phyloP scores from a whole-genome alignment of 2,797 vertebrate species.

The Acridotheres tristis region DNA sequence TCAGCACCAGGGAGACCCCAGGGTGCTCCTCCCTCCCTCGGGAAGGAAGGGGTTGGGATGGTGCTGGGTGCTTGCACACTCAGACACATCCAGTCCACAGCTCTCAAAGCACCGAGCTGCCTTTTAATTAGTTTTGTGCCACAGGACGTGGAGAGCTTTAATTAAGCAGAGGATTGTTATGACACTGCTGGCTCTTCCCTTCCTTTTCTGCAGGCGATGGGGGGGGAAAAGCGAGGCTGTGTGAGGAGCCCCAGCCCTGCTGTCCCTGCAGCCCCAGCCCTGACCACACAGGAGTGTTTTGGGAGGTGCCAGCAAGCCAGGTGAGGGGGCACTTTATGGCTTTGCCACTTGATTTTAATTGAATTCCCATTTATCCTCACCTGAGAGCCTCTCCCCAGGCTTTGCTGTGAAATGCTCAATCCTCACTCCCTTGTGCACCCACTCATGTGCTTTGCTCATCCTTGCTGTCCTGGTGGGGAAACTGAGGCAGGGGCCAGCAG shows the following conservation, averaged over 20 bases:
- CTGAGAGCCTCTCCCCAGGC: background rate
- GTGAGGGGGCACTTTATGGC: fast-evolving
- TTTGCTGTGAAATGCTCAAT: background rate
- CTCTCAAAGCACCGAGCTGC: background rate
- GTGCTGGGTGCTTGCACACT: background rate
- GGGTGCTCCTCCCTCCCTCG: background rate
- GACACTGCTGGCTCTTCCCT: constrained; percentile 18
- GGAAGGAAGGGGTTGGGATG: background rate
- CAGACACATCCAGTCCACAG: background rate
- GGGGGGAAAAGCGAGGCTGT: background rate
- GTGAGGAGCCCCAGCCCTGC: background rate
- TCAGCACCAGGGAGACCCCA: background rate
- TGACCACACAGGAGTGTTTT: fast-evolving
- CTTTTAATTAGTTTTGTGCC: constrained; percentile 58
- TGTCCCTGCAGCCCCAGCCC: background rate
- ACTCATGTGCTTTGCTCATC: fast-evolving
- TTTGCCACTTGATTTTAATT: background rate
- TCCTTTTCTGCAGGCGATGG: constrained; percentile 30
- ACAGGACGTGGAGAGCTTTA: constrained; percentile 39
- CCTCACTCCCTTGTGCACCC: background rate
- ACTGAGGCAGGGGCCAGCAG: background rate
- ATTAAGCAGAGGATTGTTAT: constrained; percentile 31
- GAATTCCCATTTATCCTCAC: background rate
- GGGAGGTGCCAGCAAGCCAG: background rate
- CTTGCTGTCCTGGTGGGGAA: background rate